Base-by-base conservation (phyloP, 1,140 invertebrate genomes). In the Drosophila lacteicornis region DNA sequence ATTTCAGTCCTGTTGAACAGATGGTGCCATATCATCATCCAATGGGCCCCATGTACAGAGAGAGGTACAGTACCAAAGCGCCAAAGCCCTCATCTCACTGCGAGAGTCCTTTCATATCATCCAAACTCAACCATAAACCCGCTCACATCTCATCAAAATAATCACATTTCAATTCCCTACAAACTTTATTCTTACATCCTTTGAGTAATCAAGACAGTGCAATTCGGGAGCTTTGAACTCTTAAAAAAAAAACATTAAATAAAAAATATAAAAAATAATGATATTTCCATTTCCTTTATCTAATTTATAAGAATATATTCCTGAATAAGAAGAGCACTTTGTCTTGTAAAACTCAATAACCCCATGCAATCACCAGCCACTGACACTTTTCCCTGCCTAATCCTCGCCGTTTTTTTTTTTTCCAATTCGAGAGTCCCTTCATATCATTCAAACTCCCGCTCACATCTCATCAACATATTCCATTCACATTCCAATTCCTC, bases 1-100 rank as follows among this genome's bases (percentile, higher is more conserved):
- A 91, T 92, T 93, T 91, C 91, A 93, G 92, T 85, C 92, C 92
- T 92, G 92, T 93, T 92, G 92, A 93, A 79, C 91, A 92, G 92
- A 93, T 93, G 92, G 92, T 93, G 80, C 92, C 92, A 80, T 93
- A 93, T 92, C 92, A 92, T 92, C 92, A 92, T 82, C 90, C 92
- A 92, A 93, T 93, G 92, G 91, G 92, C 77, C 92, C 92, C 53
- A 92, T 93, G 91, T 93, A 93, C 91, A 92, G 92, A 92, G 92
- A 93, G 90, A 93, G 92, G 92, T 92, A 92, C 82, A 92, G 90
- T 91, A 91, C 82, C 73, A 79, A 80, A 76, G 59, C 69, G 65
- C 80, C 76, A 83, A 67, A 76, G 65, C 68, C 65, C 80, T 80
- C 67, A 74, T 65, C 75, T 79, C 75, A 79, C 60, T 50, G 76